Percentiles rank a stretch among this genome's conserved stretches.
Conservation (phyloP, 1,140 invertebrate genomes). For the Hirudo medicinalis region DNA sequence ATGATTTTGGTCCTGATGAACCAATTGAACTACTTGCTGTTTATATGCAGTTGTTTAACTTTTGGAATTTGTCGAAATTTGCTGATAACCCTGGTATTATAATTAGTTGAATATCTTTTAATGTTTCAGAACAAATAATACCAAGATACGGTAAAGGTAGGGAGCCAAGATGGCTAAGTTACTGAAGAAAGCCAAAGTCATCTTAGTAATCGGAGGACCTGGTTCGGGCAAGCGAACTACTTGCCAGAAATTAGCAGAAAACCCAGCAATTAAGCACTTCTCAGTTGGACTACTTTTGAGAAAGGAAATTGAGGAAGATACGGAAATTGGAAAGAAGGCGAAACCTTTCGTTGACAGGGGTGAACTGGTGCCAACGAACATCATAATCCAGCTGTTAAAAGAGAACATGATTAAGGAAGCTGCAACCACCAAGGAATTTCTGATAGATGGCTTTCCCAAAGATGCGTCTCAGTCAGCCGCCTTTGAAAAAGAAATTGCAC, state of each 20-base stretch:
- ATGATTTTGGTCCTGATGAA: too few species aligned
- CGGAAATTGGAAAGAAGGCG: neutral
- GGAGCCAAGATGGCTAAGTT: neutral
- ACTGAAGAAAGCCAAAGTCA: neutral
- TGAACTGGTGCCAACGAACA: neutral
- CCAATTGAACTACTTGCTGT: too few species aligned
- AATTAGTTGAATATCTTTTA: too few species aligned
- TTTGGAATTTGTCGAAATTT: too few species aligned
- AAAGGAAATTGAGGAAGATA: neutral
- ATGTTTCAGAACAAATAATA: too few species aligned
- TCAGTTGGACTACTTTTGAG: neutral
- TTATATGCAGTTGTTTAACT: too few species aligned
- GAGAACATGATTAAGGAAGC: conserved; percentile 1
- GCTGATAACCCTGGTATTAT: too few species aligned
- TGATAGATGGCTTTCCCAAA: conserved; percentile 1
- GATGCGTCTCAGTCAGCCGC: neutral
- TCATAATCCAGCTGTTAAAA: neutral
- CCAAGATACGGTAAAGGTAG: too few species aligned
- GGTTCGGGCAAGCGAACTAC: neutral
- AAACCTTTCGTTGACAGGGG: neutral
- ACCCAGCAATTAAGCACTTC: neutral
- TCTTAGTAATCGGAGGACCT: neutral
- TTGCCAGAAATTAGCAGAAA: neutral
- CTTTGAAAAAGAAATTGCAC: neutral
- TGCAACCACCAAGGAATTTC: neutral